A percentile compares a stretch with the other conserved stretches of the same genome.
These are phyloP conservation scores for Alligator sinensis DNA, from an alignment of 2,113 vertebrate genomes.

Conservation along the genomic window DNA sequence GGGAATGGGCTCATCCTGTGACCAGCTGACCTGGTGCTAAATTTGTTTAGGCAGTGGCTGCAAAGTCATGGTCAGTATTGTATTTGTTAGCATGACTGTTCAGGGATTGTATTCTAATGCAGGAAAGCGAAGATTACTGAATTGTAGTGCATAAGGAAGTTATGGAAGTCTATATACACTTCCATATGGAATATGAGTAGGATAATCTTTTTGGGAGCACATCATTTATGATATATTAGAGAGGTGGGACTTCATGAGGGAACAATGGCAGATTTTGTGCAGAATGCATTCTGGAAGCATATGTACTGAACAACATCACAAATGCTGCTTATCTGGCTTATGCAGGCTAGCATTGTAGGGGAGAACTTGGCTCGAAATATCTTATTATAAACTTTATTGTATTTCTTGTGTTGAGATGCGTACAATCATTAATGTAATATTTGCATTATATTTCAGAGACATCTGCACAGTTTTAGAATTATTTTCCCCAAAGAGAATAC, in stretches of 20 bases:
- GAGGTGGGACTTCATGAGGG: neutral
- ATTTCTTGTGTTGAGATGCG: neutral
- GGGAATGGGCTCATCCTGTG: neutral
- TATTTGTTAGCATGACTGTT: neutral
- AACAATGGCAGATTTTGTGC: neutral
- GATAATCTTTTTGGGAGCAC: neutral
- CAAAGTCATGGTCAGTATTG: neutral
- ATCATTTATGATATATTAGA: neutral
- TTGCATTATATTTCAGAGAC: neutral
- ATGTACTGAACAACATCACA: neutral
- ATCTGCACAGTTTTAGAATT: neutral
- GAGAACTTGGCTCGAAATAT: slow-evolving; percentile 31
- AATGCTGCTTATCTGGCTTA: slow-evolving; percentile 29
- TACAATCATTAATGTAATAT: slow-evolving; percentile 10
- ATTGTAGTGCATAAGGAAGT: neutral
- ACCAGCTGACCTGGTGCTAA: neutral
- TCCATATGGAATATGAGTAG: neutral
- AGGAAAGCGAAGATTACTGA: neutral
- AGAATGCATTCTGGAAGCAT: neutral
- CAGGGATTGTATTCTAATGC: neutral
- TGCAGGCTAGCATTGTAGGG: neutral
- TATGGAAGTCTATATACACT: neutral
- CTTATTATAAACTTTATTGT: neutral
- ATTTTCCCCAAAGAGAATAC: neutral
- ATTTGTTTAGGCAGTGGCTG: neutral